Conservation (phyloP, 2,888 invertebrate species). For the Netelia virgata region DNA sequence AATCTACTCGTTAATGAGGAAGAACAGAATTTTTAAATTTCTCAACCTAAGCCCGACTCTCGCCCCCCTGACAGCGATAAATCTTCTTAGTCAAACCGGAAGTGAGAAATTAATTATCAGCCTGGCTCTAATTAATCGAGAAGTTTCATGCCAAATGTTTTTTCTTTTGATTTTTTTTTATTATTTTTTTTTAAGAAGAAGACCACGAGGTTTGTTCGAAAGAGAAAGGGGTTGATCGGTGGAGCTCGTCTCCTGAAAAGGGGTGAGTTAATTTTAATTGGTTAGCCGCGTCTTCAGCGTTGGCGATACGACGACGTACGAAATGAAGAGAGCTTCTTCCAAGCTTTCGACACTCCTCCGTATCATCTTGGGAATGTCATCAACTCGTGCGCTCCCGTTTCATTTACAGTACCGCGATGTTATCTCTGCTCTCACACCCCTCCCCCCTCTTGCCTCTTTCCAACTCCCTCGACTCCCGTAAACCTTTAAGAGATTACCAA, state of each 20-base stretch:
- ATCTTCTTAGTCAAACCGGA: too few species aligned
- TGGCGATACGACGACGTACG: conserved; percentile 37
- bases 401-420: conserved; percentile 57
- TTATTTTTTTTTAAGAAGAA: neutral
- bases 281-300: conserved; percentile 27
- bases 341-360: conserved; percentile 34
- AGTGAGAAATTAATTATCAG: conserved; percentile 13
- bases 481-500: conserved; percentile 63
- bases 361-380: conserved; percentile 44
- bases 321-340: conserved; percentile 49
- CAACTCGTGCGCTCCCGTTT: conserved; percentile 45
- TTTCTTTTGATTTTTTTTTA: too few species aligned
- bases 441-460: too few species aligned
- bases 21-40: too few species aligned
- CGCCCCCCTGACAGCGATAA: too few species aligned
- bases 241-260: conserved; percentile 40
- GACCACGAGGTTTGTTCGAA: neutral
- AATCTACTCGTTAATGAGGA: too few species aligned
- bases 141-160: conserved; percentile 12
- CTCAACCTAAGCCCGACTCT: too few species aligned
- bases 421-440: conserved; percentile 51
- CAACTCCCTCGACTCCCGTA: too few species aligned
- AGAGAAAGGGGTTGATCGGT: conserved; percentile 3
- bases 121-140: conserved; percentile 25
- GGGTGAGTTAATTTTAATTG: conserved; percentile 58